These are phyloP conservation scores for Microcebus griseorufus DNA, from an alignment of 2,113 vertebrate species.

Conservation along the genomic window DNA sequence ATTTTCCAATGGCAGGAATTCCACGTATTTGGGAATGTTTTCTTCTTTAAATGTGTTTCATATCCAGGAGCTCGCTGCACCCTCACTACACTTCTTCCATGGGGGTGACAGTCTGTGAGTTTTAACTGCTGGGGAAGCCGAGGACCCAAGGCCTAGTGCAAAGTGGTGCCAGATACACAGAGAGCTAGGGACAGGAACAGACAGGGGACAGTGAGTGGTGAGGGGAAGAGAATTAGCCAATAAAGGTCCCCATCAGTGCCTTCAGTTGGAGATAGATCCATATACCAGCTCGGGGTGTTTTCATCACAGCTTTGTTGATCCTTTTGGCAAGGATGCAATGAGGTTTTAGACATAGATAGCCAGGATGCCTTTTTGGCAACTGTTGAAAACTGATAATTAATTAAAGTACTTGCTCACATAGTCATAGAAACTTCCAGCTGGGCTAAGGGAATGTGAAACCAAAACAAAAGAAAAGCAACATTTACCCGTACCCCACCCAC, in stretches of 20 bases:
- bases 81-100: background rate
- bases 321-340: background rate
- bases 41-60: background rate
- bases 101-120: background rate
- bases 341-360: background rate
- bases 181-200: background rate
- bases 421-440: background rate
- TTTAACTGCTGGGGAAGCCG: background rate
- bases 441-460: background rate
- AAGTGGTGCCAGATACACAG: background rate
- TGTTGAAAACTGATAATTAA: background rate
- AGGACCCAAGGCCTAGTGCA: background rate
- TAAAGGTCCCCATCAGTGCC: background rate
- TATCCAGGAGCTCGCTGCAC: background rate
- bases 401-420: background rate
- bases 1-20: background rate
- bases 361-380: background rate
- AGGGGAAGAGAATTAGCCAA: background rate
- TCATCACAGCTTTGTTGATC: background rate
- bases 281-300: background rate
- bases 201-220: background rate
- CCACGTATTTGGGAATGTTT: background rate
- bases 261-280: background rate
- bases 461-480: slow-evolving; percentile 24
- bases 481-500: background rate